phyloP scores from a whole-genome alignment of 2,888 invertebrate species.

The Protula sp. region DNA sequence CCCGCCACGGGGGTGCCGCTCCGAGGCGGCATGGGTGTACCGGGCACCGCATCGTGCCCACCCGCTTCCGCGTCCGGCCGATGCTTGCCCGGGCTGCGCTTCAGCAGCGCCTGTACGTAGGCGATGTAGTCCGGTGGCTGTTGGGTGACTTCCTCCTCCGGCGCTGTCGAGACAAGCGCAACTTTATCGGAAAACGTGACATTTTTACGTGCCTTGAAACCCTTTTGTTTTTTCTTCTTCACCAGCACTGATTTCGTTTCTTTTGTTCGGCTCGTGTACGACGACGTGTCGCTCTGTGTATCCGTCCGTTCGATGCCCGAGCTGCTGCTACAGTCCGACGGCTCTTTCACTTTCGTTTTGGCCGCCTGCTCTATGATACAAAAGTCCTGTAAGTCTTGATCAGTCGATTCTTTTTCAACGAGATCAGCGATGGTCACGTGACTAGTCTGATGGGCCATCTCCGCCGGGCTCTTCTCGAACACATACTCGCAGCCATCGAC shows the following conservation, averaged over 20 bases:
- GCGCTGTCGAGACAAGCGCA: slow-evolving; percentile 1
- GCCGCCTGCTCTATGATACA: too few relatives aligned
- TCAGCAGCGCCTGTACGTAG: background rate
- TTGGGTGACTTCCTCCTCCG: background rate
- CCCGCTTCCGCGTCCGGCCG: background rate
- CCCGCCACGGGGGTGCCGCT: background rate
- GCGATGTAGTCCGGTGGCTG: slow-evolving; percentile 7
- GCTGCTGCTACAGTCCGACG: background rate
- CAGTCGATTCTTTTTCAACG: too few relatives aligned
- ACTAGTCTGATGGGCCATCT: too few relatives aligned
- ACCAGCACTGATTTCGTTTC: background rate
- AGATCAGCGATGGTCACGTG: too few relatives aligned
- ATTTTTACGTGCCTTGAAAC: slow-evolving; percentile 1
- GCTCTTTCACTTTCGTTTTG: background rate
- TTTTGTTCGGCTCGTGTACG: background rate
- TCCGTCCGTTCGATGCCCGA: background rate
- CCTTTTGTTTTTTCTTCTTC: slow-evolving; percentile 3
- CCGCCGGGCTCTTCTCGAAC: too few relatives aligned
- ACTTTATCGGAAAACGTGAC: slow-evolving; percentile 10
- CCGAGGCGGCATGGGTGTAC: background rate
- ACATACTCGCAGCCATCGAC: too few relatives aligned
- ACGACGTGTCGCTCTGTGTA: background rate
- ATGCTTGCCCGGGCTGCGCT: background rate
- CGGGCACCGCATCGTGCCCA: background rate
- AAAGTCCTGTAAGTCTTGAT: too few relatives aligned